Conservation (phyloP, 2,888 invertebrate genomes). For the Germaria angustata region DNA sequence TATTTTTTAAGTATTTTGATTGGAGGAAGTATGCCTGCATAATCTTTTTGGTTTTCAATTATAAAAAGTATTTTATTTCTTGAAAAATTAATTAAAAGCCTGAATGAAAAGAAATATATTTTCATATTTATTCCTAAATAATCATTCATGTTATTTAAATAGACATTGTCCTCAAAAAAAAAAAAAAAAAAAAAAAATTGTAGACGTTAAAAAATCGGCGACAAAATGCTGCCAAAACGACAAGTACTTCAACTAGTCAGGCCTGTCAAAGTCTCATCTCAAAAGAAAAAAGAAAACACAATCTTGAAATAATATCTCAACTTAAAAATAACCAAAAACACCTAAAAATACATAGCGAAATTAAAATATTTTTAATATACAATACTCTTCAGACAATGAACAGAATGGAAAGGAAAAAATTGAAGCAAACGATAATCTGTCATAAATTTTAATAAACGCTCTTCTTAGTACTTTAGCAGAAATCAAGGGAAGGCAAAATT, state of each 20-base stretch:
- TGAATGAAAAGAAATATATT: no score
- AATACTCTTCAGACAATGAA: neutral
- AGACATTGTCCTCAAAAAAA: constrained; percentile 40
- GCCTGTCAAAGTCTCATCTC: constrained; percentile 61
- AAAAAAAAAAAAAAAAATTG: neutral
- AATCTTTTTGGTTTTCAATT: no score
- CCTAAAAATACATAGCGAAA: constrained; percentile 19
- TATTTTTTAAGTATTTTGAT: no score
- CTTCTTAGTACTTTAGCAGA: neutral
- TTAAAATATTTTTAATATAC: neutral
- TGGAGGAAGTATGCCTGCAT: no score
- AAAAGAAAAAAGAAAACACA: constrained; percentile 30
- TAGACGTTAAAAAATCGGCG: constrained; percentile 39
- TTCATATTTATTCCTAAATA: neutral
- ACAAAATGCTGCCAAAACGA: constrained; percentile 63
- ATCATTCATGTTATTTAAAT: constrained; percentile 41
- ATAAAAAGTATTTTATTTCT: no score
- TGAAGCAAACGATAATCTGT: constrained; percentile 41
- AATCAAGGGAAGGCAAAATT: constrained; percentile 9
- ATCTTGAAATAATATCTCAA: constrained; percentile 55
- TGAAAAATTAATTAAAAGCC: no score
- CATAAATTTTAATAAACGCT: constrained; percentile 51
- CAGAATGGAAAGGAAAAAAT: neutral
- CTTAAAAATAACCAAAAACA: constrained; percentile 61
- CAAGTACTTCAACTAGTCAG: constrained; percentile 66